Percentiles rank a stretch among this genome's conserved stretches.
phyloP scores from a whole-genome alignment of 2,888 invertebrate genomes.

The Caenorhabditis angaria region DNA sequence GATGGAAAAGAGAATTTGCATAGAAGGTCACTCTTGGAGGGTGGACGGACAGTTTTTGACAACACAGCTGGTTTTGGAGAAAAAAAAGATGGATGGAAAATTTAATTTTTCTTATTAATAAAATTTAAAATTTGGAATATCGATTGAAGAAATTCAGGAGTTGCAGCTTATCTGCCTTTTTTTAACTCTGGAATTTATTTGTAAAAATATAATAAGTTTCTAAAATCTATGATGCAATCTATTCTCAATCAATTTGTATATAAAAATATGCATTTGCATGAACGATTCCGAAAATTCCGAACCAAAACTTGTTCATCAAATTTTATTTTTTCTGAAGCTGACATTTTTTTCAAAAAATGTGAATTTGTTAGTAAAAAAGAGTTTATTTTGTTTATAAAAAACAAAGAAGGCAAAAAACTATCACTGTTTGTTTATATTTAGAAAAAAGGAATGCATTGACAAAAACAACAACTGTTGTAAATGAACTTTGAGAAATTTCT shows the following conservation, averaged over 20 bases:
- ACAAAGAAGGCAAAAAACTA: neutral
- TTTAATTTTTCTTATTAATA: neutral
- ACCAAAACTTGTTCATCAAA: neutral
- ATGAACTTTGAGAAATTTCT: neutral
- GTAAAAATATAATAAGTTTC: too few relatives aligned
- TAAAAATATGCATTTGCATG: neutral
- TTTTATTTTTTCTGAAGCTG: neutral
- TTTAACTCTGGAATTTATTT: too few relatives aligned
- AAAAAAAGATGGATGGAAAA: neutral
- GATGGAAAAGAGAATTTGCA: neutral
- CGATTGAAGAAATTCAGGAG: too few relatives aligned
- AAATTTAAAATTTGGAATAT: too few relatives aligned
- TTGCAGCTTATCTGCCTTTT: too few relatives aligned
- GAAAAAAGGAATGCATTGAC: neutral
- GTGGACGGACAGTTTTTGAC: neutral
- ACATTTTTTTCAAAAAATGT: neutral
- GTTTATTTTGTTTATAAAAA: neutral
- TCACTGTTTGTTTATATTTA: conserved; percentile 2
- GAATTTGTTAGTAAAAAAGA: neutral
- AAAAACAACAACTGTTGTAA: neutral
- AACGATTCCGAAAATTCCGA: neutral
- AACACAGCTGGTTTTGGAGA: neutral
- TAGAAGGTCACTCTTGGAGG: neutral
- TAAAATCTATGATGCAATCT: conserved; percentile 1
- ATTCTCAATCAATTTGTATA: neutral